A percentile compares a stretch with the other conserved stretches of the same genome.
phyloP scores from a whole-genome alignment of 2,888 invertebrate species.

The Asteroscopus sphinx region DNA sequence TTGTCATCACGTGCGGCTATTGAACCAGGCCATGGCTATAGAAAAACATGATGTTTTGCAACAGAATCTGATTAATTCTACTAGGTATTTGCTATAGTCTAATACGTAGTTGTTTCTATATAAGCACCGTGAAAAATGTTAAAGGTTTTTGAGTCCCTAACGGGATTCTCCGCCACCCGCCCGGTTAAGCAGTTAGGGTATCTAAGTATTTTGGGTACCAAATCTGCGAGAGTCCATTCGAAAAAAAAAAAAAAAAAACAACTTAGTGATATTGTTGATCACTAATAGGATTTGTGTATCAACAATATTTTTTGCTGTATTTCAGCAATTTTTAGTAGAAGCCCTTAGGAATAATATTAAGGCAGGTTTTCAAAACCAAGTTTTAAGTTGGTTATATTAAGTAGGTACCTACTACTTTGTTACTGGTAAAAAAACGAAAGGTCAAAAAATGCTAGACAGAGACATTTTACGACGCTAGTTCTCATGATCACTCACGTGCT shows the following conservation, averaged over 20 bases:
- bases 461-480: slow-evolving; percentile 2
- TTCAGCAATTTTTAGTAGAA: neutral
- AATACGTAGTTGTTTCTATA: neutral
- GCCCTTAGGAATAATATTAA: neutral
- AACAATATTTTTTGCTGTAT: neutral
- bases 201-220: no score
- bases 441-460: slow-evolving; percentile 6
- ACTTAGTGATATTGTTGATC: no score
- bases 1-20: slow-evolving; percentile 52
- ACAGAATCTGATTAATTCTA: slow-evolving; percentile 32
- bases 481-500: slow-evolving; percentile 4
- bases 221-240: no score
- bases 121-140: no score
- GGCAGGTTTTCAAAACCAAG: neutral
- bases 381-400: neutral
- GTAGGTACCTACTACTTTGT: neutral
- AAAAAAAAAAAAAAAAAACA: no score
- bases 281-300: no score
- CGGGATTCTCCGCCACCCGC: no score
- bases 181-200: no score
- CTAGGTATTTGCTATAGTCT: slow-evolving; percentile 15
- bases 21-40: slow-evolving; percentile 59
- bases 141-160: no score
- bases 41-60: slow-evolving; percentile 56
- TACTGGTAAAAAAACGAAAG: slow-evolving; percentile 9